Evolutionary conservation across 2,797 vertebrate genomes (phyloP).

Genomic region (Meriones psammophilus): DNA sequence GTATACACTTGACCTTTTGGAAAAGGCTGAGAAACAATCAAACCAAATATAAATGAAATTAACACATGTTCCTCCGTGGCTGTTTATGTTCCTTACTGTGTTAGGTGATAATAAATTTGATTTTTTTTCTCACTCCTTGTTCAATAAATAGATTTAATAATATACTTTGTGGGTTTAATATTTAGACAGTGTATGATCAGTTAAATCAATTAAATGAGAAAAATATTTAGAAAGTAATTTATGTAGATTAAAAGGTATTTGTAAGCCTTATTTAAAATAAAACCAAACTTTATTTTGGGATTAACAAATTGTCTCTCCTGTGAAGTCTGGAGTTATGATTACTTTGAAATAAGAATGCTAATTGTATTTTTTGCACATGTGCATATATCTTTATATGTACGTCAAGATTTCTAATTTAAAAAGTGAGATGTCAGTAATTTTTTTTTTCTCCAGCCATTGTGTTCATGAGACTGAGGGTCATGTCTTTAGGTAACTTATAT

Average conservation of each 20-base stretch:
- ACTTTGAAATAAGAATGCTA: slow-evolving; percentile 61
- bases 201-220: slow-evolving; percentile 66
- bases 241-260: slow-evolving; percentile 33
- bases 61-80: neutral
- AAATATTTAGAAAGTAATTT: slow-evolving; percentile 61
- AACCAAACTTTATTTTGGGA: slow-evolving; percentile 47
- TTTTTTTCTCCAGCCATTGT: slow-evolving; percentile 4
- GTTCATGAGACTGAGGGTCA: slow-evolving; percentile 53
- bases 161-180: neutral
- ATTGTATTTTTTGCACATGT: slow-evolving; percentile 46
- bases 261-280: neutral
- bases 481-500: slow-evolving; percentile 40
- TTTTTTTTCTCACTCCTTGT: slow-evolving; percentile 41
- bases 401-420: slow-evolving; percentile 49
- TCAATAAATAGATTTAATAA: slow-evolving; percentile 33
- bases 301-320: slow-evolving; percentile 58
- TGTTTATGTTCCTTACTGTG: neutral
- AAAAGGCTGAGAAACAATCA: neutral
- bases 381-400: slow-evolving; percentile 13
- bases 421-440: slow-evolving; percentile 39
- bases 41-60: slow-evolving; percentile 17
- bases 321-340: slow-evolving; percentile 45
- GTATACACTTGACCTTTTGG: neutral
- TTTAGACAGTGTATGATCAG: slow-evolving; percentile 15
- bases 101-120: slow-evolving; percentile 10